A percentile compares a stretch with the other conserved stretches of the same genome.
These are phyloP conservation scores for Sebastes dallii DNA, from an alignment of 2,797 vertebrate species.

Conservation along the genomic window DNA sequence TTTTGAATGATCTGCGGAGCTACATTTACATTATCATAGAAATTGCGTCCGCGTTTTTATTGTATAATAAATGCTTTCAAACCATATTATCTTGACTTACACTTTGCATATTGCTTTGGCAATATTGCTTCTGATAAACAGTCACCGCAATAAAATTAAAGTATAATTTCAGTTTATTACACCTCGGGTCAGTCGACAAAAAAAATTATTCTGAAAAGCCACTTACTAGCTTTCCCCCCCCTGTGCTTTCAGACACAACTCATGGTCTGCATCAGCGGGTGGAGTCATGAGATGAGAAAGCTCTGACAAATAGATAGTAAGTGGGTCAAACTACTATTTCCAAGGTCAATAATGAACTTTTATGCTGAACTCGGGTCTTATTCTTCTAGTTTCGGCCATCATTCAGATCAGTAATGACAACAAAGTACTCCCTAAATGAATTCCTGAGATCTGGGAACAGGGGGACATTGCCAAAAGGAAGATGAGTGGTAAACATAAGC, in stretches of 20 bases:
- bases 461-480: not conserved
- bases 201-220: too few species aligned
- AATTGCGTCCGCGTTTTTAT: not conserved
- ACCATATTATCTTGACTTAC: not conserved
- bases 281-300: not conserved
- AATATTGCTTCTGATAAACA: not conserved
- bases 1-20: conserved; percentile 16
- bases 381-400: not conserved
- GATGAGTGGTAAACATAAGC: not conserved
- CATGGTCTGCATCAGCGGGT: not conserved
- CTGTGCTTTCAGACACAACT: not conserved
- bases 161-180: not conserved
- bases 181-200: not conserved
- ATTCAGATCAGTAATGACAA: not conserved
- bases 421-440: not conserved
- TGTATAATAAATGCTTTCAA: not conserved
- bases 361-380: not conserved
- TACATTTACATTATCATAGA: conserved; percentile 11
- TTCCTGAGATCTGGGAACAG: not conserved
- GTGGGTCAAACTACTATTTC: not conserved
- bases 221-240: not conserved
- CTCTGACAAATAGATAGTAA: not conserved
- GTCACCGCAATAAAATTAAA: not conserved
- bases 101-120: not conserved
- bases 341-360: not conserved